phyloP scores from a whole-genome alignment of 2,113 vertebrate genomes.

The Apus apus region DNA sequence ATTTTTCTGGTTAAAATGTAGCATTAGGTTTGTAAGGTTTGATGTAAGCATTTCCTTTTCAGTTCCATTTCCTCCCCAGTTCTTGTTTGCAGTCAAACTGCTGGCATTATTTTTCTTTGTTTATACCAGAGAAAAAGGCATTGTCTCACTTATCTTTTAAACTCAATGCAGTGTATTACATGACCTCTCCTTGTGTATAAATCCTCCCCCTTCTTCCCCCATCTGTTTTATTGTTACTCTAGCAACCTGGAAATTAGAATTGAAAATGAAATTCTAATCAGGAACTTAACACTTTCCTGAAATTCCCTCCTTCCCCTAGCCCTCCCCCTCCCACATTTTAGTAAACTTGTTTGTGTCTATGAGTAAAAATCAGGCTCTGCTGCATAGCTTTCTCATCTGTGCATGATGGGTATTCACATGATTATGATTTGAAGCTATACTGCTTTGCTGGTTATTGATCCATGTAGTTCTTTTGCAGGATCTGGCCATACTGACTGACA shows the following conservation, averaged over 20 bases:
- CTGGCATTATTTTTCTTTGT: slow-evolving; percentile 33
- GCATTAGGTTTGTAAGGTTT: not conserved
- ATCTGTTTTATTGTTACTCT: slow-evolving; percentile 1
- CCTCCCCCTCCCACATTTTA: not conserved
- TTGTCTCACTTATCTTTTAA: slow-evolving; percentile 47
- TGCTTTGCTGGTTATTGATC: not conserved
- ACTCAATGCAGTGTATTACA: not conserved
- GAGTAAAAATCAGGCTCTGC: not conserved
- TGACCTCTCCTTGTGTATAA: not conserved
- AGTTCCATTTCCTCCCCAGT: not conserved
- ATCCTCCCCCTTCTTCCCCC: not conserved
- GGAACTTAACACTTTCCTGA: slow-evolving; percentile 33
- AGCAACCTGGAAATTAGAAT: not conserved
- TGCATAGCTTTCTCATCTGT: not conserved
- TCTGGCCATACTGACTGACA: not conserved
- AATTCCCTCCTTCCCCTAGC: too few relatives aligned
- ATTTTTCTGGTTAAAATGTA: not conserved
- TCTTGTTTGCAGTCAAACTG: not conserved
- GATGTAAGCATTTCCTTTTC: not conserved
- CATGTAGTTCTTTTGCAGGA: not conserved
- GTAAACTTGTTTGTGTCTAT: not conserved
- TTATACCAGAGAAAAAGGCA: not conserved
- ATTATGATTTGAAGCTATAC: not conserved
- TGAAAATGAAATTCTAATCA: not conserved
- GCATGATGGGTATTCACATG: not conserved